phyloP scores from a whole-genome alignment of 2,113 vertebrate genomes.

The Collichthys lucidus region DNA sequence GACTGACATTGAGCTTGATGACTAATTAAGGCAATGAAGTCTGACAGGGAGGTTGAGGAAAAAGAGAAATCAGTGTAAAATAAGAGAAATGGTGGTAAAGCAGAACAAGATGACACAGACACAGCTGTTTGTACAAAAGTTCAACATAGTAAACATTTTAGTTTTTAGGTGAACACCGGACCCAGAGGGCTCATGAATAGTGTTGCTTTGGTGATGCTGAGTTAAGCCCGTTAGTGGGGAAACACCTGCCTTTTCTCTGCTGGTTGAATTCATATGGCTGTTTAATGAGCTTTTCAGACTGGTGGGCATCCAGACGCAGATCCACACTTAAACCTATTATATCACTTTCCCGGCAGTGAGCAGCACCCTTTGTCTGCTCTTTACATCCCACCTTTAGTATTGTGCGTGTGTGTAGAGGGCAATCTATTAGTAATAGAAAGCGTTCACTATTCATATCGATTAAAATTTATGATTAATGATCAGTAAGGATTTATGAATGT shows the following conservation, averaged over 20 bases:
- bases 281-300: conserved; percentile 82
- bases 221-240: conserved; percentile 75
- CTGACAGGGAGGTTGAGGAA: background rate
- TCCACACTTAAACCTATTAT: conserved; percentile 78
- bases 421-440: no score
- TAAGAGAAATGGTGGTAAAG: background rate
- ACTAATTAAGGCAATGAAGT: background rate
- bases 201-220: conserved; percentile 66
- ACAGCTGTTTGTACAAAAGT: background rate
- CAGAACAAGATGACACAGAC: background rate
- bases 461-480: background rate
- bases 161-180: background rate
- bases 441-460: no score
- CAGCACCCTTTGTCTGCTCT: conserved; percentile 50
- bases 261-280: conserved; percentile 75
- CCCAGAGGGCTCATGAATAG: conserved; percentile 58
- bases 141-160: background rate
- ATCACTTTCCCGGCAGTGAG: conserved; percentile 43
- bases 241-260: conserved; percentile 76
- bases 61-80: background rate
- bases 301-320: conserved; percentile 54
- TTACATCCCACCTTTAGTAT: conserved; percentile 25
- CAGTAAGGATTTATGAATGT: background rate
- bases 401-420: background rate
- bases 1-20: background rate